Conservation (phyloP, 1,140 invertebrate genomes). For the Triops longicaudatus region DNA sequence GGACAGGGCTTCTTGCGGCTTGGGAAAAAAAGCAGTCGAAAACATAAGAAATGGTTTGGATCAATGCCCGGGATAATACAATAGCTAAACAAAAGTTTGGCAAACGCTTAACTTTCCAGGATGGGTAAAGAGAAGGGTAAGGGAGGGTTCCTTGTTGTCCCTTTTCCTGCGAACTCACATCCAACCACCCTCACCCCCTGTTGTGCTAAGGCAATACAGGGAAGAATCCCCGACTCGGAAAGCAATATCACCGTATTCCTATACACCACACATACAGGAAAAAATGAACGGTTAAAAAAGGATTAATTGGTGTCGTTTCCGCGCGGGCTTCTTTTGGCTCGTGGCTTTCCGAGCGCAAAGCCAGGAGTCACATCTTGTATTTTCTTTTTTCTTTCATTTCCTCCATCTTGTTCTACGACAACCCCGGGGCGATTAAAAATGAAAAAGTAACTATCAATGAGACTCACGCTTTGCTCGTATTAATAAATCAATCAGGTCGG, state of each 20-base stretch:
- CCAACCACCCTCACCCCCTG: neutral
- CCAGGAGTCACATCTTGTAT: neutral
- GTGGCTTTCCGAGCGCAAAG: neutral
- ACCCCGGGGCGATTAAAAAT: neutral
- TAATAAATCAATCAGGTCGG: neutral
- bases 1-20: too few relatives aligned
- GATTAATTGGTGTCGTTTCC: conserved; percentile 12
- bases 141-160: neutral
- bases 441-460: neutral
- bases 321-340: neutral
- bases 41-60: neutral
- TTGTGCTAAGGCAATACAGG: neutral
- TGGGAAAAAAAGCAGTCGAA: neutral
- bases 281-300: neutral
- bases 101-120: neutral
- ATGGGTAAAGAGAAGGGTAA: too few relatives aligned
- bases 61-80: neutral
- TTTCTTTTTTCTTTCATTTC: neutral
- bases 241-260: neutral
- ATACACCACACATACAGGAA: neutral
- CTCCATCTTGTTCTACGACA: too few relatives aligned
- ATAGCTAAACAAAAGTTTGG: conserved; percentile 8
- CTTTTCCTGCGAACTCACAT: neutral
- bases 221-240: neutral
- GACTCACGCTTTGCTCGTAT: neutral